Base-by-base conservation (phyloP, 2,888 invertebrate genomes). In the Mesorhabditis sp. region DNA sequence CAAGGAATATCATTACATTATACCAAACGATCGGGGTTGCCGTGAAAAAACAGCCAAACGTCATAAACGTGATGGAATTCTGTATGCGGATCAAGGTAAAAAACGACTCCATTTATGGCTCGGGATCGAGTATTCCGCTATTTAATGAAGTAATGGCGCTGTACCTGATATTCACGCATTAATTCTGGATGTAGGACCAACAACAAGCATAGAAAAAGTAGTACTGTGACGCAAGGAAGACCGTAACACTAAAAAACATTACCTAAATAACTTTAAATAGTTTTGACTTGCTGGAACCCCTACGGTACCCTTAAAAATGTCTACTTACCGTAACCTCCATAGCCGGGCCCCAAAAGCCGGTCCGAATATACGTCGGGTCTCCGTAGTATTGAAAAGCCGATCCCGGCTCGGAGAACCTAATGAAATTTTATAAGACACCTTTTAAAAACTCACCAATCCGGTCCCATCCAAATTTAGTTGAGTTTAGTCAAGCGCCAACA, bases 41-140 rank as follows among this genome's bases (percentile, higher is more conserved):
- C 58, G 58, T 50, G 58, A 50, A 50, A n/a, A 50, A 50, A n/a
- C 58, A 50, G 7, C 58, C 58, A n/a, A 50, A 50, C n/a, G 58
- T 50, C 10, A 50, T 50, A n/a, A 50, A 50, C 7, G 58, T 50
- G 2, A 50, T 10, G 10, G 58, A 13, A n/a, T 50, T 50, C 58
- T 50, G 58, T 10, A 50, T 2, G 28, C 28, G 28, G 28, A 28
- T 28, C 28, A 2, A 28, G 28, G 28, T 28, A 28, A 28, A 28
- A 28, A 28, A 28, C 28, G 28, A 28, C 28, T 28, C 28, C 28
- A 28, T 28, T 28, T 28, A 28, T 28, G 28, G 28, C 28, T 28
- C 28, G 28, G 28, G 28, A 28, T 28, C 28, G 28, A 28, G 28
- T 28, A 28, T 28, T 28, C 28, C 28, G 28, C 28, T 28, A 28